Evolutionary conservation across 1,140 invertebrate species (phyloP), one percentile per base, ranked within the genome.

Genomic region (Euglossa dilemma): DNA sequence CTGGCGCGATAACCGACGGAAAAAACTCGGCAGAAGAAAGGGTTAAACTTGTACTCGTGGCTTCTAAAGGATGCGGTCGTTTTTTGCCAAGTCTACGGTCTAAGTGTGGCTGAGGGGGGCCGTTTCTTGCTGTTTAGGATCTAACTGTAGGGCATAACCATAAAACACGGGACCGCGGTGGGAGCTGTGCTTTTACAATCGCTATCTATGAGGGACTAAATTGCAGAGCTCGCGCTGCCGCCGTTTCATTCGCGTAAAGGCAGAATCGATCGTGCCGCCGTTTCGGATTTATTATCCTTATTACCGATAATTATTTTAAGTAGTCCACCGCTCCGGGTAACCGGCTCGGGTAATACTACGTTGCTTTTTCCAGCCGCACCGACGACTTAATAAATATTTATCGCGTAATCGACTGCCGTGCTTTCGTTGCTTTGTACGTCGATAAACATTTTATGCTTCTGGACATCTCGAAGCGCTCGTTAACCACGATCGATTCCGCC

Each of bases 211-310:
- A 70, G 36, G 43, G 54, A 20, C 85, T 87, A 87, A 87, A 84
- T 87, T 87, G 85, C 84, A 87, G 86, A 81, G 73, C 84, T 87
- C 81, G 80, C 84, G 86, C 86, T 80, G 81, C 86, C 85, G 85
- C 85, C 63, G 76, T 87, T 83, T 87, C 61, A 81, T 80, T 69
- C 61, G 77, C 66, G 63, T 52, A 80, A 77, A 43, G 25, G 63
- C 57, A 71, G 77, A 63, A 87, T 87, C 85, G 86, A 80, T 66
- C 81, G 84, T 79, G 54, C 74, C 74, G 56, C 45, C 57, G 82
- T 87, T 84, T 67, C 69, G 28, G 80, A 73, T 77, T 83, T 83
- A 78, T 78, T 70, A 83, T 83, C 75, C 64, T 78, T 70, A 78
- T 83, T 83, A 70, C n/a, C 47, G 50, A 71, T 25, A 71, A 83